A percentile compares a stretch with the other conserved stretches of the same genome.
Evolutionary conservation across 2,888 invertebrate species (phyloP).

Genomic region (Crocallis elinguaria): DNA sequence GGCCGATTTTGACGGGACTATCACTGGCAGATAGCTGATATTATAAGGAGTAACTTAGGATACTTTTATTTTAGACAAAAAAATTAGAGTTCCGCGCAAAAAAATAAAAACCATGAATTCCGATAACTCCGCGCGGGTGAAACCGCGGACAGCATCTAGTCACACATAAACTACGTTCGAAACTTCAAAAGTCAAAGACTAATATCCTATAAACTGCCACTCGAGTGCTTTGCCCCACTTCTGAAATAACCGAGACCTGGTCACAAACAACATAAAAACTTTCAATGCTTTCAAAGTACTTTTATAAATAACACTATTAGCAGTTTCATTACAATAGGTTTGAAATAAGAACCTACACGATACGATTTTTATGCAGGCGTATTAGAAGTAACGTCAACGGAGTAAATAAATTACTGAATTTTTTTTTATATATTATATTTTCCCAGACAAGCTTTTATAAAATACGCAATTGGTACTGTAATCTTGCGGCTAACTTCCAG

Average conservation of each 20-base stretch:
- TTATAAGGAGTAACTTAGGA: too few species aligned
- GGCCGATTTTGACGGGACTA: too few species aligned
- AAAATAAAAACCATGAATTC: too few species aligned
- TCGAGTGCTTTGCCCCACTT: constrained; percentile 13
- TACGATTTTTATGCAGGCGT: too few species aligned
- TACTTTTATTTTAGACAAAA: too few species aligned
- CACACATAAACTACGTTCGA: constrained; percentile 1
- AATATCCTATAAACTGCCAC: constrained; percentile 8
- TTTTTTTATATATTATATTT: too few species aligned
- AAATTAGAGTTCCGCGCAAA: too few species aligned
- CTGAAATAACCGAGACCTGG: constrained; percentile 7
- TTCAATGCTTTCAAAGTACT: constrained; percentile 33
- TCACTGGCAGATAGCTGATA: too few species aligned
- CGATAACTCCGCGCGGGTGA: too few species aligned
- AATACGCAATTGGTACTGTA: not conserved
- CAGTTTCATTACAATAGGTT: not conserved
- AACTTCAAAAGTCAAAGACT: constrained; percentile 5
- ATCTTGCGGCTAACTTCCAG: not conserved
- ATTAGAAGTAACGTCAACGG: not conserved
- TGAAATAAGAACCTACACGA: not conserved
- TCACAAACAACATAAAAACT: constrained; percentile 28
- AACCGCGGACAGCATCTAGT: too few species aligned
- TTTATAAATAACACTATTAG: constrained; percentile 10
- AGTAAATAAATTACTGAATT: too few species aligned
- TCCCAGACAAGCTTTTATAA: not conserved